Conservation (phyloP, 2,888 invertebrate species). For the Heliconius charithonia region DNA sequence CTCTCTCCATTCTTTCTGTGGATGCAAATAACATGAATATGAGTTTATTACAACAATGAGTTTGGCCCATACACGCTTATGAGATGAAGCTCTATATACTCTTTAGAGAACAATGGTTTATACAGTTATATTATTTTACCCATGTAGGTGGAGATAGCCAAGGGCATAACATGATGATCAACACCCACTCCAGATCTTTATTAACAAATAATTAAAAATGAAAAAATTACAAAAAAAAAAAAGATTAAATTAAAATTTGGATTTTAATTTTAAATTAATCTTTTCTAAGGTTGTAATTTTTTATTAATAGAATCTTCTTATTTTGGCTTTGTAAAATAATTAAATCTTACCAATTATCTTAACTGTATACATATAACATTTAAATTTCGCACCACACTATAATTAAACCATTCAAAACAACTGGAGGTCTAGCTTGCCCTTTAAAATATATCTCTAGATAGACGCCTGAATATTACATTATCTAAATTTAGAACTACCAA, state of each 20-base stretch:
- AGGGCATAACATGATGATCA: not conserved
- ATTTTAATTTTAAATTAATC: too few species aligned
- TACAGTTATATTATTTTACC: not conserved
- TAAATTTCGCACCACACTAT: not conserved
- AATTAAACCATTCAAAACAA: not conserved
- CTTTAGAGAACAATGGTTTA: not conserved
- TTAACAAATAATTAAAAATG: not conserved
- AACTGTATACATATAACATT: not conserved
- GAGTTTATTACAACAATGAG: constrained; percentile 43
- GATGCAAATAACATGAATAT: constrained; percentile 64
- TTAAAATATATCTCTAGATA: too few species aligned
- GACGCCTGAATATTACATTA: too few species aligned
- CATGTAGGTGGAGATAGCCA: not conserved
- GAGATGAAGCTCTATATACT: not conserved
- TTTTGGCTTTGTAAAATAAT: not conserved
- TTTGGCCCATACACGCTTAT: not conserved
- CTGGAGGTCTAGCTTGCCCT: too few species aligned
- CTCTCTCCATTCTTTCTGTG: constrained; percentile 99
- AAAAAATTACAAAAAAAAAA: not conserved
- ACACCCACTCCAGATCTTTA: not conserved
- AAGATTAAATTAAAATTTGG: not conserved
- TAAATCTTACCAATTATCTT: not conserved
- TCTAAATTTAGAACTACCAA: too few species aligned
- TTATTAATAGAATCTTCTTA: not conserved
- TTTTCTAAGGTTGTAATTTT: too few species aligned